Percentiles rank a stretch among this genome's conserved stretches.
phyloP scores from a whole-genome alignment of 2,797 vertebrate genomes.

The Tenualosa thibaudeaui region DNA sequence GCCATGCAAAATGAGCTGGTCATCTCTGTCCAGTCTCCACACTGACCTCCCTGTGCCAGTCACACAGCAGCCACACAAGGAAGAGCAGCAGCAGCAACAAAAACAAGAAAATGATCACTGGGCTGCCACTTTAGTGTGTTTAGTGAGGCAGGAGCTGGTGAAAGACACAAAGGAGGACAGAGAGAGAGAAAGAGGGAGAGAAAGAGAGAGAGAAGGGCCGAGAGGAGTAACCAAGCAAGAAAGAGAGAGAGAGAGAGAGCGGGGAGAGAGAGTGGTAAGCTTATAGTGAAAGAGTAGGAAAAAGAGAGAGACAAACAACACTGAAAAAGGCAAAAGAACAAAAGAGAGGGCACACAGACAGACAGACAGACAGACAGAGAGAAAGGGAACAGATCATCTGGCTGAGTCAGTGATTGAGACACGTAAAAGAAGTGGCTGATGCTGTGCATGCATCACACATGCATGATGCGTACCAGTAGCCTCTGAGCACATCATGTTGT shows the following conservation, averaged over 20 bases:
- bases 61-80: slow-evolving; percentile 13
- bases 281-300: neutral
- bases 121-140: neutral
- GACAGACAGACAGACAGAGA: slow-evolving; percentile 16
- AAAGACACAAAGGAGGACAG: neutral
- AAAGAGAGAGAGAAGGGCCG: slow-evolving; percentile 20
- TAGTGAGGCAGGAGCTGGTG: neutral
- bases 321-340: no score
- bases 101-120: neutral
- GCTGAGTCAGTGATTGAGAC: neutral
- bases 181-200: slow-evolving; percentile 9
- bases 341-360: slow-evolving; percentile 9
- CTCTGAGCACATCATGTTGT: slow-evolving; percentile 32
- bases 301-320: neutral
- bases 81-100: neutral
- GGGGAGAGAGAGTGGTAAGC: no score
- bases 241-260: neutral
- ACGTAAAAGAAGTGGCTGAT: slow-evolving; percentile 8
- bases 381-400: slow-evolving; percentile 15
- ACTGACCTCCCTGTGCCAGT: neutral
- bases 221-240: neutral
- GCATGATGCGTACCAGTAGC: neutral
- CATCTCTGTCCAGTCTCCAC: neutral
- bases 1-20: neutral
- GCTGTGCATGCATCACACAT: slow-evolving; percentile 15